Base-by-base conservation (phyloP, 2,113 vertebrate genomes). In the Alosa alosa region DNA sequence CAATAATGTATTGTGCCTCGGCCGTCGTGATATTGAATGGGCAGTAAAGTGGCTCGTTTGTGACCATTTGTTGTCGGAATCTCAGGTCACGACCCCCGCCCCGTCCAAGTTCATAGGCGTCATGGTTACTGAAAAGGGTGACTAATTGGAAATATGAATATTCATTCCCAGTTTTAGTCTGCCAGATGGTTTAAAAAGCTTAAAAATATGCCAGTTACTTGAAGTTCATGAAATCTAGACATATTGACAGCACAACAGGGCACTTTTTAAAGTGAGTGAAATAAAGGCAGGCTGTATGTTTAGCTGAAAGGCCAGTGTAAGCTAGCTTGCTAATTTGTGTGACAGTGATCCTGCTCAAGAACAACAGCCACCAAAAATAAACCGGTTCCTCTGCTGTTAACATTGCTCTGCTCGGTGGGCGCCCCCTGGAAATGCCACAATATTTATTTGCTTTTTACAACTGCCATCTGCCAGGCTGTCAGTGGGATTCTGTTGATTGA, bases 141-240 rank as follows among this genome's bases (percentile, higher is more conserved):
- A 39, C 72, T 78, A 39, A 78, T 78, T 78, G 72, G 31, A 41
- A 78, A 39, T 39, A 78, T 78, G 72, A 78, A 78, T 78, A 78
- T 78, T 78, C 31, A 78, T 78, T 15, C 39, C 10, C 72, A 78
- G 11, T 18, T 78, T 78, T 39, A 36, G 15, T 78, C 4, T 78
- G 25, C 25, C 25, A 78, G 72, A 36, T 78, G 25, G 25, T 25
- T 11, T 36, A 31, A 17, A 78, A 39, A 78, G 31, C 72, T 39
- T 78, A 15, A 78, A 78, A 78, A 78, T 17, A 13, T 25, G 25
- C 25, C 72, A 41, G 36, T 78, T 36, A 78, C 11, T 36, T 36
- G 25, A 72, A 72, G 10, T n/a, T 72, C 9, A 3, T 72, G 25
- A 72, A 72, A 36, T 36, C 31, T 78, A 15, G 39, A 78, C 72